Base-by-base conservation (phyloP, 1,140 invertebrate genomes). In the Bombus difficillimus region DNA sequence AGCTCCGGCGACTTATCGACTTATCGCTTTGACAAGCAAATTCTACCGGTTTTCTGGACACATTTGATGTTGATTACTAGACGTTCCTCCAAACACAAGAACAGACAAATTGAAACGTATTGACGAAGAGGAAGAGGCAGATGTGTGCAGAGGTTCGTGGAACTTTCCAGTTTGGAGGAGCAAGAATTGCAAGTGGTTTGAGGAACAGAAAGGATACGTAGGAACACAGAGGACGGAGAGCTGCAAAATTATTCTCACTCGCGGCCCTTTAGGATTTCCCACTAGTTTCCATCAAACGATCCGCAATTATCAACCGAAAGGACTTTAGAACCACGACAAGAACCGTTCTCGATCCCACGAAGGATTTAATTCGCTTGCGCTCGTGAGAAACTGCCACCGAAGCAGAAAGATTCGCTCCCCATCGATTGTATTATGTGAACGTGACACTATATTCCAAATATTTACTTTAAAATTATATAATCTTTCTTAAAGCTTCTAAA, bases 231-330 rank as follows among this genome's bases (percentile, higher is more conserved):
- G 69, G 34, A 71, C 53, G 2, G 76, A 62, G 69, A n/a, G 41
- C 22, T 15, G 43, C 28, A 72, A 80, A 80, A 89, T 89, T 89
- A 86, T 86, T 83, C 47, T 12, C 37, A 37, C 43, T 88, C 18
- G 57, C n/a, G 39, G 39, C 41, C 64, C 71, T 74, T 81, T 78
- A 37, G 77, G 85, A 77, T 71, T 68, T 69, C 39, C 28, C 47
- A 25, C 62, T 43, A 71, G 39, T 32, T 39, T 43, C 34, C 47
- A 25, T 39, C n/a, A 34, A 39, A 57, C 68, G 47, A 41, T 73
- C 64, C 25, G 66, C 59, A 79, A 89, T 89, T 88, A 88, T 75
- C 68, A 81, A 86, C 66, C 43, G 34, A 39, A 77, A 34, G 32
- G 43, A 22, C n/a, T 47, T 62, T 75, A 39, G 57, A 77, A 66